These are phyloP conservation scores for Apocrypta bakeri DNA, from an alignment of 1,140 invertebrate genomes.

Conservation along the genomic window DNA sequence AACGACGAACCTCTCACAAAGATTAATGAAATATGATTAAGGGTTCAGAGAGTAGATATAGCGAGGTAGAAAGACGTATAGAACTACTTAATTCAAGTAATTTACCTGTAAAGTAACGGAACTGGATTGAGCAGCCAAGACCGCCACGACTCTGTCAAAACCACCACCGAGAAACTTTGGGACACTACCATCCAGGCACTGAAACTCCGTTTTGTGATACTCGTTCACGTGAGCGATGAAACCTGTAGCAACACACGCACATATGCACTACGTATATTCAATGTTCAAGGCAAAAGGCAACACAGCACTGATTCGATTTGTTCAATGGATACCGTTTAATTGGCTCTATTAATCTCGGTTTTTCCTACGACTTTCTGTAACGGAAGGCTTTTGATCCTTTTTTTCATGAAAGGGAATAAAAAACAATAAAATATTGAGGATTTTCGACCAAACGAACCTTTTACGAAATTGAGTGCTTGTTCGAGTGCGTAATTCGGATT, in stretches of 20 bases:
- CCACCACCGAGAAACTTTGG: slow-evolving; percentile 70
- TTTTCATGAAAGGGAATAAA: background rate
- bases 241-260: slow-evolving; percentile 61
- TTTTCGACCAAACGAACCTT: slow-evolving; percentile 66
- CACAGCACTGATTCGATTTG: too few relatives aligned
- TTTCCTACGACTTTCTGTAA: too few relatives aligned
- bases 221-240: slow-evolving; percentile 74
- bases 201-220: slow-evolving; percentile 71
- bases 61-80: too few relatives aligned
- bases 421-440: background rate
- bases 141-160: slow-evolving; percentile 75
- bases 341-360: too few relatives aligned
- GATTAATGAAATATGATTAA: background rate
- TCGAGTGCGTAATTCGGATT: slow-evolving; percentile 74
- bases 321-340: too few relatives aligned
- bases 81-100: background rate
- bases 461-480: slow-evolving; percentile 76
- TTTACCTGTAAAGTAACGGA: slow-evolving; percentile 76
- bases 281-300: too few relatives aligned
- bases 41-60: background rate
- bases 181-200: slow-evolving; percentile 70
- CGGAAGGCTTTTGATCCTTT: too few relatives aligned
- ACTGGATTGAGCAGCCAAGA: slow-evolving; percentile 76
- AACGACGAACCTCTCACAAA: too few relatives aligned
- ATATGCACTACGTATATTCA: background rate